phyloP scores from a whole-genome alignment of 1,140 invertebrate species.

The Saccostrea glomerata region DNA sequence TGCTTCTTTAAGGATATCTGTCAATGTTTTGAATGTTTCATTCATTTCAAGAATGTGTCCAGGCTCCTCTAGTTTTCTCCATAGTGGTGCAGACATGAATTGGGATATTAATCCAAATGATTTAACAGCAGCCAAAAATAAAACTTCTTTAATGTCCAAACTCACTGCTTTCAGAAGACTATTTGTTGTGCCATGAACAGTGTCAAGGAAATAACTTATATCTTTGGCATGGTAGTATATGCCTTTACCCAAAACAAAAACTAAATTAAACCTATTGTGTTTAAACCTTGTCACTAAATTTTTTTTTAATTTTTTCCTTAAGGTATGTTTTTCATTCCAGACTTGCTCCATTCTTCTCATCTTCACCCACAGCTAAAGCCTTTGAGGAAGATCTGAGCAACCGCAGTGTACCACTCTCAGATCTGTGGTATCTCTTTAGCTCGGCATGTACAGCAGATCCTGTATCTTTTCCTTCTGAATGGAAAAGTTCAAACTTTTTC shows the following conservation, averaged over 20 bases:
- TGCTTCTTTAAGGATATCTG: conserved; percentile 47
- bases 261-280: conserved; percentile 43
- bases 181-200: conserved; percentile 28
- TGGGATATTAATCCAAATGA: conserved; percentile 57
- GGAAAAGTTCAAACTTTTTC: not conserved
- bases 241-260: conserved; percentile 41
- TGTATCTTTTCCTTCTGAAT: conserved; percentile 19
- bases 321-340: conserved; percentile 31
- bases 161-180: conserved; percentile 3
- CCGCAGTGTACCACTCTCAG: conserved; percentile 41
- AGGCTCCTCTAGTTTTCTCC: conserved; percentile 43
- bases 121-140: conserved; percentile 37
- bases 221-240: conserved; percentile 25
- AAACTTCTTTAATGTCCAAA: conserved; percentile 21
- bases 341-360: conserved; percentile 47
- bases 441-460: conserved; percentile 25
- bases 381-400: conserved; percentile 43
- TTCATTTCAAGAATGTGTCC: conserved; percentile 56
- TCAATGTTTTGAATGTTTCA: conserved; percentile 41
- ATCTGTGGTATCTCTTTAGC: conserved; percentile 44
- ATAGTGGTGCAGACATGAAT: conserved; percentile 47
- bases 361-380: conserved; percentile 44
- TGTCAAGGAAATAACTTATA: conserved; percentile 17
- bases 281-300: conserved; percentile 42
- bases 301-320: no score